Conservation (phyloP, 1,140 invertebrate species). For the Ooceraea biroi region DNA sequence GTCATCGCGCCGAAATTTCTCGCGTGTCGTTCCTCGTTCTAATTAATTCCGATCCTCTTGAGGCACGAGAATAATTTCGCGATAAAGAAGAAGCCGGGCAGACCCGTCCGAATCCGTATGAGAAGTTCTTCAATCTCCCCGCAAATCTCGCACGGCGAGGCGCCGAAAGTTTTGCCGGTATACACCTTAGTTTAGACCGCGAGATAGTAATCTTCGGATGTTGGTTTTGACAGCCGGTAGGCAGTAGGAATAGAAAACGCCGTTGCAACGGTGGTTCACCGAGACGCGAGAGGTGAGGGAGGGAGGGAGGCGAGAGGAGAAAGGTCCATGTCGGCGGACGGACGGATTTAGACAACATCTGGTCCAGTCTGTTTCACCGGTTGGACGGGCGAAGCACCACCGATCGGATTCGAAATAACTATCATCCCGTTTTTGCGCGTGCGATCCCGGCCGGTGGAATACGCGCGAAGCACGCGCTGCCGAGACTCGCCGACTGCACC, state of each 20-base stretch:
- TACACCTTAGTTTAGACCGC: slow-evolving; percentile 4
- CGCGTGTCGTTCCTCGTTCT: background rate
- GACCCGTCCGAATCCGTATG: background rate
- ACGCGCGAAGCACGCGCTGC: background rate
- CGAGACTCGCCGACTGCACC: slow-evolving; percentile 1
- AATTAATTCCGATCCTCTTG: background rate
- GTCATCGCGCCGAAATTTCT: background rate
- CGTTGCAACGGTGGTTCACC: slow-evolving; percentile 16
- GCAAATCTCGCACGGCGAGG: background rate
- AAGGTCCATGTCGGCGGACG: slow-evolving; percentile 60
- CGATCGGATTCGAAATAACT: slow-evolving; percentile 72
- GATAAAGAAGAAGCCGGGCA: background rate
- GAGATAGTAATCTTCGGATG: slow-evolving; percentile 4
- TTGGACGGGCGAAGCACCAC: slow-evolving; percentile 61
- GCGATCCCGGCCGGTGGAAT: background rate
- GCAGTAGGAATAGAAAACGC: slow-evolving; percentile 44
- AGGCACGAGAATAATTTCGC: too few relatives aligned
- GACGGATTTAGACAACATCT: slow-evolving; percentile 74
- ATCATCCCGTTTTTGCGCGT: slow-evolving; percentile 19
- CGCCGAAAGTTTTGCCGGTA: slow-evolving; percentile 13
- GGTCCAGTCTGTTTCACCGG: slow-evolving; percentile 64
- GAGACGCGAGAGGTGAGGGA: background rate
- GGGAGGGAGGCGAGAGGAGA: slow-evolving; percentile 5
- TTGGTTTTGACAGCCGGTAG: slow-evolving; percentile 30
- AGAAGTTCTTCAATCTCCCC: background rate